Evolutionary conservation across 2,888 invertebrate genomes (phyloP), one percentile per base, ranked within the genome.

Genomic region (Agriopis marginaria): DNA sequence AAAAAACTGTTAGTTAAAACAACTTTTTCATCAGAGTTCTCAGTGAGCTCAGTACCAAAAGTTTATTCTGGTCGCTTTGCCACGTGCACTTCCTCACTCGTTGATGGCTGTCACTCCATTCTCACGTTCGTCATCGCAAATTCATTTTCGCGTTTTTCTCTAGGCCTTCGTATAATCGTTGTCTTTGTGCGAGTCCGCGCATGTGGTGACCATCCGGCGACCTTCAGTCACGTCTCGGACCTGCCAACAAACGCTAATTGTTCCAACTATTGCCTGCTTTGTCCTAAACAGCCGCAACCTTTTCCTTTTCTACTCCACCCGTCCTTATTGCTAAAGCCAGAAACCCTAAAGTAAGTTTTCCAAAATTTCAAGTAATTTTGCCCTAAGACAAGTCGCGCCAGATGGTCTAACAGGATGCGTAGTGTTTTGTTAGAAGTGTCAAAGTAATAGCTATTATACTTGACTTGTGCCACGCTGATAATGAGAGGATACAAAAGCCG

Each of bases 401-500:
- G 85, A 86, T 88, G 88, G 86, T 87, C 83, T 82, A 74, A 81
- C 85, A 85, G 84, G 83, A 84, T 79, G 85, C 77, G 77, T 81
- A 74, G 70, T 81, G 83, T 85, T 82, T 82, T 80, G 82, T 84
- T 80, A 76, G 76, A 86, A 84, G 86, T 86, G 86, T 82, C 82
- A 82, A 84, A 83, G 82, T 82, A 82, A 86, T 79, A 77, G 81
- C 80, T 77, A 82, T 86, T 85, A 82, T 83, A 82, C 79, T 79
- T 77, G 78, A 76, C 77, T 85, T 79, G 77, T 79, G 72, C 73
- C 75, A 61, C 56, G 54, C 60, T 62, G 75, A 75, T 81, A 83
- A 82, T 80, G 78, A 76, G 79, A 79, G 76, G 77, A 80, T 69
- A 74, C 75, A 75, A 75, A 71, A 71, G 77, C 77, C 63, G 79